Conservation (phyloP, 2,797 vertebrate species). For the Urosaurus nigricauda region DNA sequence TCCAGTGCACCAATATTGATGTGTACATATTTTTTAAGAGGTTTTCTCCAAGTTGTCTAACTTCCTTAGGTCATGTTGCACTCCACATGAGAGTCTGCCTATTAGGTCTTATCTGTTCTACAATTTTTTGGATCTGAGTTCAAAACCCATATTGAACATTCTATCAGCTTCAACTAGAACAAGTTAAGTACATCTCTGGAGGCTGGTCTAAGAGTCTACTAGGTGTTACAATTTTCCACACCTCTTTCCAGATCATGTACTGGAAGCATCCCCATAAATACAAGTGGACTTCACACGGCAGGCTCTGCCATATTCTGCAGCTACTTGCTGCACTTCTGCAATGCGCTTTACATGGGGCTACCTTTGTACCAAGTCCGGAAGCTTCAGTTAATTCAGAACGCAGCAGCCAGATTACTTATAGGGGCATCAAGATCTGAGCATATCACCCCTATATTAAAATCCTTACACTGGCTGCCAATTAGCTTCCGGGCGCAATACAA, state of each 20-base stretch:
- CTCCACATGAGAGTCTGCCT: constrained; percentile 99
- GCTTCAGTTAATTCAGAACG: too few species aligned
- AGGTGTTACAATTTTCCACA: constrained; percentile 97
- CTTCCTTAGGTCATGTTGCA: constrained; percentile 99
- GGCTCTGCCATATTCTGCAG: constrained; percentile 92
- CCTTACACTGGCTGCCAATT: too few species aligned
- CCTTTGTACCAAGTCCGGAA: too few species aligned
- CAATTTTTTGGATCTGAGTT: constrained; percentile 96
- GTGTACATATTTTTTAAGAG: constrained; percentile 95
- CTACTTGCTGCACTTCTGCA: constrained; percentile 96
- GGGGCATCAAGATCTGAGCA: too few species aligned
- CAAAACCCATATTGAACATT: constrained; percentile 99
- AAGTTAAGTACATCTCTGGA: constrained; percentile 95
- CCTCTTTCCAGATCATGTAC: constrained; percentile 96
- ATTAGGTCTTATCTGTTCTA: constrained; percentile 95
- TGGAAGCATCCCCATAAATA: constrained; percentile 94
- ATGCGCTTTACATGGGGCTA: too few species aligned
- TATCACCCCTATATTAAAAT: too few species aligned
- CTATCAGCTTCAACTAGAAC: constrained; percentile 97
- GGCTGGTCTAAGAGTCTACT: constrained; percentile 96
- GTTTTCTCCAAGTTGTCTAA: constrained; percentile 95
- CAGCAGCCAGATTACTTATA: too few species aligned
- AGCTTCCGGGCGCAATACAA: too few species aligned
- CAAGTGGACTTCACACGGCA: constrained; percentile 95
- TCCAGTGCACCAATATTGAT: constrained; percentile 95